Percentiles rank a stretch among this genome's conserved stretches.
phyloP scores from a whole-genome alignment of 1,140 invertebrate species.

The Phthorimaea operculella region DNA sequence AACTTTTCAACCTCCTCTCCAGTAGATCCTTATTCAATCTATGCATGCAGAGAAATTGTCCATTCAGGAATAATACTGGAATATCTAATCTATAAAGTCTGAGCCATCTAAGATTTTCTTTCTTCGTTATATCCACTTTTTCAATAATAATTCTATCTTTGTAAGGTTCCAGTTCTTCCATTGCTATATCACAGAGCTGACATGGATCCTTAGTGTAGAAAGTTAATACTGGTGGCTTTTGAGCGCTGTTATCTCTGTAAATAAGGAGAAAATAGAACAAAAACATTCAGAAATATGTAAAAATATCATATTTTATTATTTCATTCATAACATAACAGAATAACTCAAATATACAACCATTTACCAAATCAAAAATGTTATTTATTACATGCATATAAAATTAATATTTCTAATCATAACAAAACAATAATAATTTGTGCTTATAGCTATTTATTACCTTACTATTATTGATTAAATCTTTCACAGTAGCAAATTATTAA shows the following conservation, averaged over 20 bases:
- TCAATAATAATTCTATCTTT: conserved; percentile 71
- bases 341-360: conserved; percentile 8
- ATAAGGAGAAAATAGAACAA: conserved; percentile 24
- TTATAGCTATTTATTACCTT: conserved; percentile 9
- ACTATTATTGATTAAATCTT: conserved; percentile 9
- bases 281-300: conserved; percentile 12
- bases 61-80: conserved; percentile 87
- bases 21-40: conserved; percentile 69
- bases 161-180: conserved; percentile 75
- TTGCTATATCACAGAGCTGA: conserved; percentile 82
- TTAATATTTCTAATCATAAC: background rate
- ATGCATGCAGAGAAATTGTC: conserved; percentile 87
- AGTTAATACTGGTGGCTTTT: conserved; percentile 69
- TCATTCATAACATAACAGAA: conserved; percentile 7
- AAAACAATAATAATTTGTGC: conserved; percentile 8
- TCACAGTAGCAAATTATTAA: conserved; percentile 23
- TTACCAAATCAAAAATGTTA: background rate
- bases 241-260: conserved; percentile 47
- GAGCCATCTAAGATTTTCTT: conserved; percentile 78
- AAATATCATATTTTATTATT: conserved; percentile 10
- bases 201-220: conserved; percentile 87
- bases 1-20: conserved; percentile 38
- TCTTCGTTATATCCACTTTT: conserved; percentile 80
- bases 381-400: conserved; percentile 7
- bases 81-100: conserved; percentile 86